Conservation (phyloP, 2,113 vertebrate genomes). For the Sisor rabdophorus region DNA sequence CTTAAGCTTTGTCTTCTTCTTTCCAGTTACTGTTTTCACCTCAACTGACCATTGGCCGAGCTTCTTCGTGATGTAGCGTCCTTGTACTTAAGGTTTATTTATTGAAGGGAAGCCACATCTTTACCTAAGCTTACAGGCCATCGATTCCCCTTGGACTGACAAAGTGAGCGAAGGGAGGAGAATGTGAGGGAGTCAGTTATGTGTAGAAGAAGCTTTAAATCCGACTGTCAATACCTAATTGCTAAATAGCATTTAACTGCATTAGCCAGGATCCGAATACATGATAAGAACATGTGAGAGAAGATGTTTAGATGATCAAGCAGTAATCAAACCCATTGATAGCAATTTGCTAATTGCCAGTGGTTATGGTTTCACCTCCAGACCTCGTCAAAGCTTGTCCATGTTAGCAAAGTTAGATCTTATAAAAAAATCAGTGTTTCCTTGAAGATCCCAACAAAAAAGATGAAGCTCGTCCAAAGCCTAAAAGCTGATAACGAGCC, state of each 20-base stretch:
- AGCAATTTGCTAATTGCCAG: background rate
- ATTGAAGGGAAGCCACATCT: slow-evolving; percentile 32
- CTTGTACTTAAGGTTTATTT: slow-evolving; percentile 42
- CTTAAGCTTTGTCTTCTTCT: slow-evolving; percentile 9
- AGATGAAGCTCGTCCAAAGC: too few relatives aligned
- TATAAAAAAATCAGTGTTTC: too few relatives aligned
- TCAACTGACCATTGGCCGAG: slow-evolving; percentile 9
- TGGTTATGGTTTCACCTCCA: background rate
- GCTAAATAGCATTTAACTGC: slow-evolving; percentile 21
- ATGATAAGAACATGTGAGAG: slow-evolving; percentile 16
- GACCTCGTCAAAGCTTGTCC: background rate
- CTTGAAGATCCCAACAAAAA: too few relatives aligned
- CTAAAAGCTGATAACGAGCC: too few relatives aligned
- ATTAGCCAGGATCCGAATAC: slow-evolving; percentile 19
- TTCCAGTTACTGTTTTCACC: background rate
- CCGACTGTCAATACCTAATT: slow-evolving; percentile 41
- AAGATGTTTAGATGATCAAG: background rate
- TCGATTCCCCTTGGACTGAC: slow-evolving; percentile 27
- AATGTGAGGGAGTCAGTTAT: slow-evolving; percentile 26
- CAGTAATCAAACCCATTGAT: background rate
- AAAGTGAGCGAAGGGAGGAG: background rate
- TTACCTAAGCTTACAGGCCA: slow-evolving; percentile 39
- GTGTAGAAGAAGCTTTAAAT: slow-evolving; percentile 55
- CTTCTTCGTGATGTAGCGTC: slow-evolving; percentile 38
- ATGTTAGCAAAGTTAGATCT: background rate